A percentile compares a stretch with the other conserved stretches of the same genome.
These are phyloP conservation scores for Oligia latruncula DNA, from an alignment of 2,888 invertebrate species.

Conservation along the genomic window DNA sequence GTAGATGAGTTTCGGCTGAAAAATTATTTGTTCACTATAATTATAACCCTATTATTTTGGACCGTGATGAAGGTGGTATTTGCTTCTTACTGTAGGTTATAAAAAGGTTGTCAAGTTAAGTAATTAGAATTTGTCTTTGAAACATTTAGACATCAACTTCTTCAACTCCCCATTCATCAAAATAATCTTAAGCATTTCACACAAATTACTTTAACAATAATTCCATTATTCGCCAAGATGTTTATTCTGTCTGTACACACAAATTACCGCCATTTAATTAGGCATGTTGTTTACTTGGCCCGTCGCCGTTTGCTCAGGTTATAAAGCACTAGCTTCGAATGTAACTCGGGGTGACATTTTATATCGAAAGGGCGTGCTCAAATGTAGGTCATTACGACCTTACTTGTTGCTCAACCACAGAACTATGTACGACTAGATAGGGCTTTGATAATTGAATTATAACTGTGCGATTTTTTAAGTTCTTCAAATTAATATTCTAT, in stretches of 20 bases:
- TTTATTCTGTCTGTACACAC: constrained; percentile 34
- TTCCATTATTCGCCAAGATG: constrained; percentile 31
- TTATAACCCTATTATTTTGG: background rate
- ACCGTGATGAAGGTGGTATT: background rate
- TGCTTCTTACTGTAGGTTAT: background rate
- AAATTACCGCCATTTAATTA: constrained; percentile 62
- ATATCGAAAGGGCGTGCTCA: constrained; percentile 69
- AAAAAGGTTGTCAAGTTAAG: background rate
- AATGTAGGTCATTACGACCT: constrained; percentile 69
- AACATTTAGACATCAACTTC: background rate
- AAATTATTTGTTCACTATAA: too few species aligned
- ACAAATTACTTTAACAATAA: constrained; percentile 36
- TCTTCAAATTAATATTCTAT: background rate
- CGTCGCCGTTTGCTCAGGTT: constrained; percentile 48
- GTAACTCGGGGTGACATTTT: constrained; percentile 65
- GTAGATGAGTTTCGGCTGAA: too few species aligned
- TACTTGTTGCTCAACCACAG: constrained; percentile 63
- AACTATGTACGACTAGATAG: constrained; percentile 29
- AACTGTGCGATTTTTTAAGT: background rate
- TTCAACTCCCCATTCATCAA: background rate
- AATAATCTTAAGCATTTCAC: constrained; percentile 20
- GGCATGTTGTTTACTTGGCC: constrained; percentile 54
- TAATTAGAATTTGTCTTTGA: background rate
- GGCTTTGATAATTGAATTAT: background rate
- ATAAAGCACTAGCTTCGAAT: constrained; percentile 51